Percentiles rank a stretch among this genome's conserved stretches.
These are phyloP conservation scores for Esox masquinongy DNA, from an alignment of 2,797 vertebrate genomes.

Conservation along the genomic window DNA sequence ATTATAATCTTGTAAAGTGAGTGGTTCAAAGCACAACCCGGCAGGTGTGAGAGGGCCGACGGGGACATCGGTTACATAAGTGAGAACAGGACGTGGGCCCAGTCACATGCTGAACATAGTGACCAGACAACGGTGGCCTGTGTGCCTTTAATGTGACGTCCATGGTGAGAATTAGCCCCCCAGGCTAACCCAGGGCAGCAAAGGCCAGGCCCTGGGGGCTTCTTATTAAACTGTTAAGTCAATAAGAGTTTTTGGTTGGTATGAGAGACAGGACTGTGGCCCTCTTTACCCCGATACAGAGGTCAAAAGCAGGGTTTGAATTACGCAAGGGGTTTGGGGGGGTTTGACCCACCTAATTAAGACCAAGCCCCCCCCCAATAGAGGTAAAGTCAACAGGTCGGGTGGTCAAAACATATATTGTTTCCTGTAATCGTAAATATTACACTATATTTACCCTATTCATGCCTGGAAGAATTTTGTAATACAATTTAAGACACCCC, in stretches of 20 bases:
- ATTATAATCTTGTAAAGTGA: conserved; percentile 14
- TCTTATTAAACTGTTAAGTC: neutral
- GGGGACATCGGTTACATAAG: conserved; percentile 5
- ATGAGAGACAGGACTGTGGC: neutral
- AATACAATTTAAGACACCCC: no score
- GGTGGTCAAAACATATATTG: no score
- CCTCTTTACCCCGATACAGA: no score
- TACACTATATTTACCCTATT: no score
- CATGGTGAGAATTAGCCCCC: neutral
- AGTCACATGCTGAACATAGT: neutral
- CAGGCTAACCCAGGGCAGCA: neutral
- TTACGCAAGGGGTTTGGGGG: no score
- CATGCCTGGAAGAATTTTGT: no score
- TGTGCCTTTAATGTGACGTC: neutral
- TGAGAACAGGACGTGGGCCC: neutral
- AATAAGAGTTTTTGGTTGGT: neutral
- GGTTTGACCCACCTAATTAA: no score
- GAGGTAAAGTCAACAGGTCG: no score
- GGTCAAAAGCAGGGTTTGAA: no score
- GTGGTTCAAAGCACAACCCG: neutral
- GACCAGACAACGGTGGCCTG: neutral
- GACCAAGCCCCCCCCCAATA: no score
- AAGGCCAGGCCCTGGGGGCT: neutral
- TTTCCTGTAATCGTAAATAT: no score
- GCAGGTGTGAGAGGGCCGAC: neutral